Percentiles rank a stretch among this genome's conserved stretches.
These are phyloP conservation scores for Embiotoca jacksoni DNA, from an alignment of 2,113 vertebrate species.

Conservation along the genomic window DNA sequence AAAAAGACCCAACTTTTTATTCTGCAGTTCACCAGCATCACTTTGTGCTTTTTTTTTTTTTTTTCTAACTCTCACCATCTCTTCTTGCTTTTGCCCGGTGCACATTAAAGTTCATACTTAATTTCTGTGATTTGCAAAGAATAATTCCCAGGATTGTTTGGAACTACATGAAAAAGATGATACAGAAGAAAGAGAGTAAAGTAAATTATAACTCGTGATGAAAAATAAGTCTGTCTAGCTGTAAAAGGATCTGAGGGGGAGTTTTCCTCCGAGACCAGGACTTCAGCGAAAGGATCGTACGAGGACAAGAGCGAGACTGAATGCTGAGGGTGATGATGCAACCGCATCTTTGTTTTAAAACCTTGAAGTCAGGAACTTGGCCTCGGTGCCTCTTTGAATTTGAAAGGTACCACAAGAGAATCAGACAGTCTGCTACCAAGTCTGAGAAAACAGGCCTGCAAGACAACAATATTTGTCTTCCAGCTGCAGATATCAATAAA, in stretches of 20 bases:
- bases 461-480: slow-evolving; percentile 62
- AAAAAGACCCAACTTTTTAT: background rate
- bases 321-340: slow-evolving; percentile 58
- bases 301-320: slow-evolving; percentile 40
- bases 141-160: background rate
- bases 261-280: slow-evolving; percentile 43
- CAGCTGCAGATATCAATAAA: slow-evolving; percentile 65
- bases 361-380: slow-evolving; percentile 54
- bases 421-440: slow-evolving; percentile 50
- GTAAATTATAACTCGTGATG: slow-evolving; percentile 15
- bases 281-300: slow-evolving; percentile 34
- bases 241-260: slow-evolving; percentile 38
- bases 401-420: slow-evolving; percentile 46
- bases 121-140: slow-evolving; percentile 14
- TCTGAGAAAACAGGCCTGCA: slow-evolving; percentile 49
- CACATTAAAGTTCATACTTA: background rate
- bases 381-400: slow-evolving; percentile 23
- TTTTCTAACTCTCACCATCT: background rate
- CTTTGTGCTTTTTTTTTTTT: background rate
- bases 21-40: slow-evolving; percentile 5
- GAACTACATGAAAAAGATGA: background rate
- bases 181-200: slow-evolving; percentile 33
- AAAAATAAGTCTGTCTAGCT: slow-evolving; percentile 29
- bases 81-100: slow-evolving; percentile 10
- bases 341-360: slow-evolving; percentile 53